Evolutionary conservation across 2,888 invertebrate genomes (phyloP), one percentile per base, ranked within the genome.

Genomic region (Melanophora roralis): DNA sequence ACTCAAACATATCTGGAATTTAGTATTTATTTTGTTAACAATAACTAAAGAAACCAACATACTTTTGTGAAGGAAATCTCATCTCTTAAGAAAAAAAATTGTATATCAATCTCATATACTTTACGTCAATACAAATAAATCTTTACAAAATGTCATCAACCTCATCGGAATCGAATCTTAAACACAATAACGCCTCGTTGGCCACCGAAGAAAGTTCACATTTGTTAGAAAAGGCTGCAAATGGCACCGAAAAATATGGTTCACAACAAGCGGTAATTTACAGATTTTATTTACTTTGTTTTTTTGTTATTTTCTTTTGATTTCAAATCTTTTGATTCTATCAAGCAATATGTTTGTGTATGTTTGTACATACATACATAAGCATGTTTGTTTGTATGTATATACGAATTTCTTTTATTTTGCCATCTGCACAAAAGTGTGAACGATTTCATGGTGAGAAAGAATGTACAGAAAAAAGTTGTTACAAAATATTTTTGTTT

Each of bases 181-280:
- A 80, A 72, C 80, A 76, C 62, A 80, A 80, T 78, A 74, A 82
- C 69, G 75, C 75, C 57, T 86, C 84, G 60, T 77, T 84, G 57
- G 84, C 83, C 67, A 85, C 83, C 36, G 89, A 89, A 84, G 88
- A 89, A 83, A 87, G 87, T 84, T 88, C 89, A 74, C 88, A 88
- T 78, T 85, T 89, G 69, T 84, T 89, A 83, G 88, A 89, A 83
- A 84, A 88, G 49, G 83, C 83, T 62, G 86, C 83, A 34, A 88
- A 86, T 81, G 87, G 86, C 34, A 27, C 40, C 43, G 88, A 85
- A 82, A 87, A 87, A 79, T 89, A 89, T 84, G 88, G 88, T 72
- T 88, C 88, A 68, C 85, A 85, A 59, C 85, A 86, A 86, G 86
- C 88, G 86, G 89, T 89, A 87, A 89, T 76, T 79, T 84, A 84